Conservation (phyloP, 2,888 invertebrate genomes). For the Oligia strigilis region DNA sequence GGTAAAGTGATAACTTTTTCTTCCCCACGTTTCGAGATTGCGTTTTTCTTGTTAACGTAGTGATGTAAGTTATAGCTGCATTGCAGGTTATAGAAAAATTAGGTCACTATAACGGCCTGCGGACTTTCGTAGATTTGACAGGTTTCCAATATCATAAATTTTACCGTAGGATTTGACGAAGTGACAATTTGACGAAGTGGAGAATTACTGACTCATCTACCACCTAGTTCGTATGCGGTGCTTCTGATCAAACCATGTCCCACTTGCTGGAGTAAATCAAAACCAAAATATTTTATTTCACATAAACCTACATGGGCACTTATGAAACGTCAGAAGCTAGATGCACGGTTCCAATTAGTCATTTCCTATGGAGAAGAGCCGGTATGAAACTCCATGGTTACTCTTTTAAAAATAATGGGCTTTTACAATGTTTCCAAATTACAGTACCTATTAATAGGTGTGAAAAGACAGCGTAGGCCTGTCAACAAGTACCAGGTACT, state of each 20-base stretch:
- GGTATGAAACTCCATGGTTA: background rate
- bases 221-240: background rate
- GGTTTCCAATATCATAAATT: constrained; percentile 74
- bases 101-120: constrained; percentile 77
- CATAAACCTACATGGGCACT: background rate
- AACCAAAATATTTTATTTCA: too few species aligned
- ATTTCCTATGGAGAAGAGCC: background rate
- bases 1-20: constrained; percentile 1
- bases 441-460: background rate
- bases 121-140: constrained; percentile 77
- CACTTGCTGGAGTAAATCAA: background rate
- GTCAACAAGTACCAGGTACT: too few species aligned
- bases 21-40: constrained; percentile 13
- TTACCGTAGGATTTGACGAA: constrained; percentile 22
- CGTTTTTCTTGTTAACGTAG: constrained; percentile 58
- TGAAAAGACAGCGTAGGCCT: background rate
- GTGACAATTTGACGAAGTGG: background rate
- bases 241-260: background rate
- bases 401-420: background rate
- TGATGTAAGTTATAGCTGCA: constrained; percentile 77
- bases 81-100: constrained; percentile 86
- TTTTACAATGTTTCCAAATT: background rate
- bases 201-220: background rate
- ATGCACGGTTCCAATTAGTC: background rate
- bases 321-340: background rate